Base-by-base conservation (phyloP, 2,888 invertebrate species). In the Scrobipalpa costella region DNA sequence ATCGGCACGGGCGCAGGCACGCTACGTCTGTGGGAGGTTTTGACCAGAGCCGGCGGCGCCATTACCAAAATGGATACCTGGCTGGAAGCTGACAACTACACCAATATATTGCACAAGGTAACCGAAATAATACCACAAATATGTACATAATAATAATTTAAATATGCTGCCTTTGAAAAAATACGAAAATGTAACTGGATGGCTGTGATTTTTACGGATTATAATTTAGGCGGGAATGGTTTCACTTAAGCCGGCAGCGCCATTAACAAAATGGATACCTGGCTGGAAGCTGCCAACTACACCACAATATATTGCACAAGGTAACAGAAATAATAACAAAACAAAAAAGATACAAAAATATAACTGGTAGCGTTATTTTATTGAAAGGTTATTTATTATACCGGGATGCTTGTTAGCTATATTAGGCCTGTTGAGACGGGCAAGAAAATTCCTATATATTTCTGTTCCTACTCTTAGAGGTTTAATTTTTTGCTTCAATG, bases 91-190 rank as follows among this genome's bases (percentile, higher is more conserved):
- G 90, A 89, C 68, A 92, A 92, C 75, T 92, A 91, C 62, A 92
- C 90, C 0, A 92, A 92, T 50, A 89, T 91, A 73, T 64, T 92
- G 64, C 92, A 92, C 68, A 92, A 92, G 86, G 92, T 91, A 49
- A 2, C 19, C 68, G 71, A 27, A 49, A 15, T 13, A 7, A 55
- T 6, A 49, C 49, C 7, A 55, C 21, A 27, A 15, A 27, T 27
- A 17, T 40, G 40, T 40, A 9, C 13, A 13, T 1, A 40, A 13
- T 13, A 13, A 13, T 13, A 3, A 3, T 2, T 40, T 40, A 3
- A 13, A 40, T 40, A 9, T 1, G 40, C 13, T 40, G 1, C 1
- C 13, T 40, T 13, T 40, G 3, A 13, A 40, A 40, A 40, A 40
- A 13, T 40, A 9, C 13, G 13, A 40, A 40, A 40, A 40, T 40